Conservation (phyloP, 2,888 invertebrate species). For the Torymus aiolomorphi region DNA sequence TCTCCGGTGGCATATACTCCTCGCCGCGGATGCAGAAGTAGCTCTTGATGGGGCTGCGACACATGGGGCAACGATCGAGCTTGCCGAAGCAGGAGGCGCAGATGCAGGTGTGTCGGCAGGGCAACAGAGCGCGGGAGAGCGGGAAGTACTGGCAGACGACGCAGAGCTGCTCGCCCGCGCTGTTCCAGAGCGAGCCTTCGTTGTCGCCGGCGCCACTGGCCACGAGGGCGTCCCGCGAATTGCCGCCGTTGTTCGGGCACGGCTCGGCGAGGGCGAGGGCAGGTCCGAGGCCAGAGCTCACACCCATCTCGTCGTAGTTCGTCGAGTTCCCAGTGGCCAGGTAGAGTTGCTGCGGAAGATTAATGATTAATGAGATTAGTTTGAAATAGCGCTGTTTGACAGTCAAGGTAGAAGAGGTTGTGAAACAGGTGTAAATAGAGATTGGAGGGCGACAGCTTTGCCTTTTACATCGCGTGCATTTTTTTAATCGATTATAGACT, state of each 20-base stretch:
- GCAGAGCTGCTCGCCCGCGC: constrained; percentile 82
- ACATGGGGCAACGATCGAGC: constrained; percentile 91
- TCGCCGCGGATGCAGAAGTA: constrained; percentile 90
- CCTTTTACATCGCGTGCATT: too few relatives aligned
- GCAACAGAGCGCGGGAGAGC: constrained; percentile 87
- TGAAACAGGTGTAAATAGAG: too few relatives aligned
- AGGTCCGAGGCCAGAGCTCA: constrained; percentile 71
- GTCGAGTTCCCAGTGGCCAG: constrained; percentile 83
- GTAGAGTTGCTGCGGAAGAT: constrained; percentile 83
- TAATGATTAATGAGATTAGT: not conserved
- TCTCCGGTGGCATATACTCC: constrained; percentile 81
- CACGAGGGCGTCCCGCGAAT: constrained; percentile 69
- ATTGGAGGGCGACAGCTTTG: too few relatives aligned
- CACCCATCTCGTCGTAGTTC: constrained; percentile 77
- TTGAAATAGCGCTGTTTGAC: too few relatives aligned
- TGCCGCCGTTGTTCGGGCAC: constrained; percentile 69
- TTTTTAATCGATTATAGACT: too few relatives aligned
- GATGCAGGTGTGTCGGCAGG: constrained; percentile 90
- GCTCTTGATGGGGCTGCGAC: constrained; percentile 87
- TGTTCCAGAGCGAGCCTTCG: constrained; percentile 78
- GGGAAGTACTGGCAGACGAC: constrained; percentile 90
- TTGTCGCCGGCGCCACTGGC: constrained; percentile 73
- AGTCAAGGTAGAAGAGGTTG: too few relatives aligned
- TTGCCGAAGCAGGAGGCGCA: constrained; percentile 88
- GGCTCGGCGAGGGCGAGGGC: constrained; percentile 78